Evolutionary conservation across 2,113 vertebrate genomes (phyloP).

Genomic region (Peromyscus californicus): DNA sequence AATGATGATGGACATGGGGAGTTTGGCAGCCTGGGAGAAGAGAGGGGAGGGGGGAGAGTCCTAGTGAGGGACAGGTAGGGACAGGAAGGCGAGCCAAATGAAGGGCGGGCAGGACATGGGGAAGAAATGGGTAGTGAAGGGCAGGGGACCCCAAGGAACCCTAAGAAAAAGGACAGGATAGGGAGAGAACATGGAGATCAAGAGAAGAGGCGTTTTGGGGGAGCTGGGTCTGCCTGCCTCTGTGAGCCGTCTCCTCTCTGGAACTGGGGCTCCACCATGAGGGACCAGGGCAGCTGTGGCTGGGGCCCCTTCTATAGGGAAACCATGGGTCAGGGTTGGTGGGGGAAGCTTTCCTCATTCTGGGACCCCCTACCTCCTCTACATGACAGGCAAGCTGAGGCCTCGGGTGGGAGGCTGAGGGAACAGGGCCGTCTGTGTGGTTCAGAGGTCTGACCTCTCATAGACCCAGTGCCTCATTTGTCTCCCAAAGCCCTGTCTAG

Average conservation of each 20-base stretch:
- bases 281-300: too few relatives aligned
- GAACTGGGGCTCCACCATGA: rapidly evolving
- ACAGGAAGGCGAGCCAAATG: not conserved
- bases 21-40: constrained; percentile 92
- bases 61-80: not conserved
- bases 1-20: constrained; percentile 99
- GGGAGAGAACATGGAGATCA: not conserved
- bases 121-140: not conserved
- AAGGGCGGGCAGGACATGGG: not conserved
- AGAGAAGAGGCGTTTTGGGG: not conserved
- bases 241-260: not conserved
- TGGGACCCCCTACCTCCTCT: not conserved
- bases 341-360: not conserved
- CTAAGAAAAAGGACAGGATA: not conserved
- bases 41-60: not conserved
- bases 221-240: not conserved
- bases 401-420: not conserved
- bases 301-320: not conserved
- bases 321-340: rapidly evolving
- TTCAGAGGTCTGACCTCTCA: not conserved
- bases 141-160: not conserved
- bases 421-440: not conserved
- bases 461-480: rapidly evolving
- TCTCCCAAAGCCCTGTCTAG: too few relatives aligned
- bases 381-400: not conserved